phyloP scores from a whole-genome alignment of 2,797 vertebrate species.

The Poeciliopsis paucimaculata region DNA sequence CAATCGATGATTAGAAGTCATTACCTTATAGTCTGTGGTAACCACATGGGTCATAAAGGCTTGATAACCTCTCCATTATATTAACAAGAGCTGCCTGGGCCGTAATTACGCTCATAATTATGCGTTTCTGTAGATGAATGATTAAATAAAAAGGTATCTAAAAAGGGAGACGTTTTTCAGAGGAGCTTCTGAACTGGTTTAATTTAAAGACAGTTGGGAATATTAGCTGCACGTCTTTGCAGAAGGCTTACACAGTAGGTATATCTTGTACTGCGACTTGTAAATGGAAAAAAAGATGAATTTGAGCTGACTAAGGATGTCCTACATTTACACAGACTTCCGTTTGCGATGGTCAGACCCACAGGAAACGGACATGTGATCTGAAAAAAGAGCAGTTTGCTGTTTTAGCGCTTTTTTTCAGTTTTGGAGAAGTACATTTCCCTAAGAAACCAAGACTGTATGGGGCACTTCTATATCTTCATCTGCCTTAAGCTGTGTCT shows the following conservation, averaged over 20 bases:
- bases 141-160: not conserved
- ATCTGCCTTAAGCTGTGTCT: not conserved
- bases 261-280: not conserved
- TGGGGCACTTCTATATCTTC: not conserved
- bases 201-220: not conserved
- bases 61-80: not conserved
- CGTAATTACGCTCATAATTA: not conserved
- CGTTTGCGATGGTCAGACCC: not conserved
- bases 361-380: not conserved
- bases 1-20: not conserved
- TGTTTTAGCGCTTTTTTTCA: not conserved
- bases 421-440: not conserved
- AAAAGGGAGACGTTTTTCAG: not conserved
- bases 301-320: not conserved
- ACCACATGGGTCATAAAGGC: not conserved
- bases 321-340: constrained; percentile 1
- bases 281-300: not conserved
- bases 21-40: not conserved
- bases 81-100: not conserved
- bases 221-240: not conserved
- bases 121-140: not conserved
- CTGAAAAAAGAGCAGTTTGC: not conserved
- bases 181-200: not conserved
- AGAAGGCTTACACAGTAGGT: not conserved
- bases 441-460: not conserved